Evolutionary conservation across 2,888 invertebrate species (phyloP), one percentile per base, ranked within the genome.

Genomic region (Aleiodes leptofemur): DNA sequence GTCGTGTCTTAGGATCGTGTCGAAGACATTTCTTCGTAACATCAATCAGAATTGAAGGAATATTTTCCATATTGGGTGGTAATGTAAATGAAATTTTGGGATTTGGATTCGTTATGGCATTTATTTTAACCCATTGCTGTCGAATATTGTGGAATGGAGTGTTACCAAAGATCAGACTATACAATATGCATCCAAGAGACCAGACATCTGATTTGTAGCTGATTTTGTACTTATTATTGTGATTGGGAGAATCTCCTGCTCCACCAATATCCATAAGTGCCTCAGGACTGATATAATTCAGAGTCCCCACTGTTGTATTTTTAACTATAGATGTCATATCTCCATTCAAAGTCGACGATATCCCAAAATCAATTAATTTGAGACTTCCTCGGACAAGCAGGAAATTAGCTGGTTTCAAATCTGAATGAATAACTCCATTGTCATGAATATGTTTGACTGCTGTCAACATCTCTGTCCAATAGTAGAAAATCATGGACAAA

Each of bases 331-430:
- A 96, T 0, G 98, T 98, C 88, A 95, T 95, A 89, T 98, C 97
- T 74, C 93, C 92, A 82, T 96, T 95, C 81, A 98, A 93, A 70
- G 95, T 94, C 64, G 96, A 96, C 66, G 98, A 96, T 85, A 99
- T 98, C 72, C 98, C 99, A 91, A 99, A 99, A 91, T 99, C 99
- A 81, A 99, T 99, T 75, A 99, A 91, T 91, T 99, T 99, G 73
- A 99, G 90, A 57, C 94, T 92, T 1, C 96, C 96, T 78, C 94
- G 93, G 6, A 96, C 96, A 86, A 97, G 91, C 56, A 99, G 91
- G 90, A 99, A 99, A 90, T 99, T 99, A 0, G 97, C 97, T 0
- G 99, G 99, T 89, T 99, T 99, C 82, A 99, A 90, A 90, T 99
- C 99, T 0, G 97, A 96, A 90, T 99, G 99, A 82, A 99, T 96